Evolutionary conservation across 2,113 vertebrate species (phyloP), one percentile per base, ranked within the genome.

Genomic region (Neofelis nebulosa): DNA sequence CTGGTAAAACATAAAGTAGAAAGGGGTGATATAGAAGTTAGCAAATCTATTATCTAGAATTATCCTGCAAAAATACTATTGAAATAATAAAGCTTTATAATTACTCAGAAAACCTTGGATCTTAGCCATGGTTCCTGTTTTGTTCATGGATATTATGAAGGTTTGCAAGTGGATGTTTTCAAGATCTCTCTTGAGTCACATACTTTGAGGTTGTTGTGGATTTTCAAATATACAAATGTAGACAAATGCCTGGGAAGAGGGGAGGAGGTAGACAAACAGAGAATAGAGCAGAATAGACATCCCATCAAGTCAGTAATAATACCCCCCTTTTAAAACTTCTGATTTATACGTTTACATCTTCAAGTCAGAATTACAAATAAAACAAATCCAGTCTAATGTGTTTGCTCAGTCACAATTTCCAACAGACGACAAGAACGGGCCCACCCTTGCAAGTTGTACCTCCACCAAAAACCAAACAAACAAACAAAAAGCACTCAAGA

Each of bases 331-430:
- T 52, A 79, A 93, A 82, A 63, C 41, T 57, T 65, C 41, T 93
- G 85, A 21, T 21, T 92, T 95, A 38, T 31, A 31, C 5, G 85
- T 81, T 93, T 92, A 2, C 29, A 92, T 92, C 36, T 93, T 94
- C 27, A 91, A 93, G 33, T 82, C n/a, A 87, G 11, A 95, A 92
- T 73, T 66, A 76, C 33, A 66, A 96, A 80, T 33, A 31, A 85
- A 85, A 38, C 52, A 86, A 96, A 21, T 66, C 13, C 13, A 33
- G 7, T 38, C 15, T 48, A 90, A 81, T 3, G 5, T 19, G 87
- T 83, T 78, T 69, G 16, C 13, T 81, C 25, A 66, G 11, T 91
- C 23, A 38, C 33, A 31, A 82, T 92, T 89, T 80, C 57, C 36
- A 81, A 57, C 21, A 91, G 33, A 16, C 85, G 7, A 93, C 55